A percentile compares a stretch with the other conserved stretches of the same genome.
Conservation (phyloP, 2,113 vertebrate species). For the Raja brachyura region DNA sequence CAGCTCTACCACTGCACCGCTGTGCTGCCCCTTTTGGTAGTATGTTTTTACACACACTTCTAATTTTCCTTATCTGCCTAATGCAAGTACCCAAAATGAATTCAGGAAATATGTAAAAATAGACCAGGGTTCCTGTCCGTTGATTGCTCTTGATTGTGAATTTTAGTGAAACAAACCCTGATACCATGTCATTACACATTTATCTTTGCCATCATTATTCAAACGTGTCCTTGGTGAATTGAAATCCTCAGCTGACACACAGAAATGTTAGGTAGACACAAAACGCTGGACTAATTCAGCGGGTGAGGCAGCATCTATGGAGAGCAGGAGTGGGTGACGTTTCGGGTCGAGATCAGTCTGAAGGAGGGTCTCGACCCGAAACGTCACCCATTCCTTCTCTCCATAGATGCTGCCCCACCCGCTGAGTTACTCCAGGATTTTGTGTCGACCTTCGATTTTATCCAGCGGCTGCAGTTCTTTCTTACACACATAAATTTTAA, state of each 20-base stretch:
- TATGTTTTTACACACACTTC: background rate
- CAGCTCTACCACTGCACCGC: too few species aligned
- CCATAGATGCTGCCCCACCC: too few species aligned
- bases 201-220: background rate
- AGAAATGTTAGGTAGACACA: background rate
- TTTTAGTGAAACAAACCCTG: background rate
- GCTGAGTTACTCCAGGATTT: too few species aligned
- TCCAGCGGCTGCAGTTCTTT: too few species aligned
- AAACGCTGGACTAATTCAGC: too few species aligned
- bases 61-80: background rate
- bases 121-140: background rate
- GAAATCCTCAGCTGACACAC: background rate
- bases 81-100: background rate
- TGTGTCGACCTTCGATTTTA: too few species aligned
- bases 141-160: background rate
- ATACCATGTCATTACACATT: background rate
- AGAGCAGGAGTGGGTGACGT: too few species aligned
- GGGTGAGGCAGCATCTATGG: too few species aligned
- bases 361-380: too few species aligned
- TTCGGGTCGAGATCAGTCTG: too few species aligned
- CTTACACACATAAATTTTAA: background rate
- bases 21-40: too few species aligned
- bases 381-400: too few species aligned
- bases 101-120: background rate
- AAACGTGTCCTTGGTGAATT: background rate